Percentiles rank a stretch among this genome's conserved stretches.
These are phyloP conservation scores for Pissodes strobi DNA, from an alignment of 1,140 invertebrate species.

Conservation along the genomic window DNA sequence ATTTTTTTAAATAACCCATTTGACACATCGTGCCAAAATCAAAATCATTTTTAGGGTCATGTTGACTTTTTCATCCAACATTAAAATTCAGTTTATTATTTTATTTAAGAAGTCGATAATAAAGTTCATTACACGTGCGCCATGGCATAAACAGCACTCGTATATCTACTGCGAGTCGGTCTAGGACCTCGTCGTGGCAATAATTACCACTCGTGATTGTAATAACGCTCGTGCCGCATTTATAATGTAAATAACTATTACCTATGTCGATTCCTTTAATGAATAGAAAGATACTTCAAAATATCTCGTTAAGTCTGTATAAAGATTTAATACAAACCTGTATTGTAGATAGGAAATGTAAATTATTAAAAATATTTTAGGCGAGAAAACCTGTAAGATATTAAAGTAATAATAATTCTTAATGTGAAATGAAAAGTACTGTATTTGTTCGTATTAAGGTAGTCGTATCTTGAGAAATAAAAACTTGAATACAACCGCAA, in stretches of 20 bases:
- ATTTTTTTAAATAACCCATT: too few relatives aligned
- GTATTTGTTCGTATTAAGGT: conserved; percentile 33
- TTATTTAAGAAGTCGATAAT: too few relatives aligned
- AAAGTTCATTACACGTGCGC: too few relatives aligned
- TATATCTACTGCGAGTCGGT: background rate
- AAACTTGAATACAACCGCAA: conserved; percentile 26
- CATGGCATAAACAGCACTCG: too few relatives aligned
- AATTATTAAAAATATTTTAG: conserved; percentile 24
- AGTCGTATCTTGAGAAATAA: conserved; percentile 23
- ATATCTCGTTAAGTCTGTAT: background rate
- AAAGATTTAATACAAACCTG: conserved; percentile 1
- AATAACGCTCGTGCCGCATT: too few relatives aligned
- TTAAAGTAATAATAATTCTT: conserved; percentile 23
- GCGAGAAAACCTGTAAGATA: conserved; percentile 22
- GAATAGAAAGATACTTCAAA: background rate
- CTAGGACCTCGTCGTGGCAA: background rate
- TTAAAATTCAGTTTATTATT: too few relatives aligned
- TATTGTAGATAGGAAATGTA: conserved; percentile 19
- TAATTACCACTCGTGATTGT: too few relatives aligned
- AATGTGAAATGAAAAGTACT: conserved; percentile 25
- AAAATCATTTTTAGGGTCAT: too few relatives aligned
- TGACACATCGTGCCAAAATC: too few relatives aligned
- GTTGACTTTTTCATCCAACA: too few relatives aligned
- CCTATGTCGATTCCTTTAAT: background rate
- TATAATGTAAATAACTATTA: too few relatives aligned